These are phyloP conservation scores for Tubulanus polymorphus DNA, from an alignment of 2,888 invertebrate genomes.

Conservation along the genomic window DNA sequence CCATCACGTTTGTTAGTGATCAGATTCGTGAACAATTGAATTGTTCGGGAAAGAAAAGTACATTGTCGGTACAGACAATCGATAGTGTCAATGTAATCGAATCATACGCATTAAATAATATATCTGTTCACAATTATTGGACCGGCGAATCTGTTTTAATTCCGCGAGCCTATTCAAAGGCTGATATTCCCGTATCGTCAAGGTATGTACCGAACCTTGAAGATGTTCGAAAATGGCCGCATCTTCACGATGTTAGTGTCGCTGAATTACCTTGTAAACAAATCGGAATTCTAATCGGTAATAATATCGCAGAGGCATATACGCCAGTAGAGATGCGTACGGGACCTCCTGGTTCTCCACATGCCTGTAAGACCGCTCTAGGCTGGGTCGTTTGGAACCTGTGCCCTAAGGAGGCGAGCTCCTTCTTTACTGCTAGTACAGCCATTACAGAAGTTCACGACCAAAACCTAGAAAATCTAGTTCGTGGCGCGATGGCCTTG, in stretches of 20 bases:
- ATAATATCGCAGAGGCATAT: conserved; percentile 16
- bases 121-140: conserved; percentile 4
- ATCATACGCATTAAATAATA: conserved; percentile 3
- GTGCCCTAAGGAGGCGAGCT: too few species aligned
- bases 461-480: not conserved
- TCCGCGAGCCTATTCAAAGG: conserved; percentile 12
- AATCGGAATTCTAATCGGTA: conserved; percentile 16
- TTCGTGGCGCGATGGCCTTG: not conserved
- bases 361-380: conserved; percentile 13
- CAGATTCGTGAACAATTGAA: not conserved
- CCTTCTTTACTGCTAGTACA: too few species aligned
- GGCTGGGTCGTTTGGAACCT: conserved; percentile 21
- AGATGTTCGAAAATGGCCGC: conserved; percentile 14
- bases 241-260: conserved; percentile 10
- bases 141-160: conserved; percentile 7
- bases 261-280: conserved; percentile 3
- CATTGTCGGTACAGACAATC: conserved; percentile 5
- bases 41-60: not conserved
- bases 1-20: conserved; percentile 4
- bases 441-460: too few species aligned
- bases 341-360: conserved; percentile 17
- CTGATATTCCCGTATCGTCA: conserved; percentile 12
- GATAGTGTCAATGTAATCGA: conserved; percentile 1
- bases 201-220: conserved; percentile 13
- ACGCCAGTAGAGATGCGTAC: conserved; percentile 12